Conservation (phyloP, 2,888 invertebrate genomes). For the Thymelicus sylvestris region DNA sequence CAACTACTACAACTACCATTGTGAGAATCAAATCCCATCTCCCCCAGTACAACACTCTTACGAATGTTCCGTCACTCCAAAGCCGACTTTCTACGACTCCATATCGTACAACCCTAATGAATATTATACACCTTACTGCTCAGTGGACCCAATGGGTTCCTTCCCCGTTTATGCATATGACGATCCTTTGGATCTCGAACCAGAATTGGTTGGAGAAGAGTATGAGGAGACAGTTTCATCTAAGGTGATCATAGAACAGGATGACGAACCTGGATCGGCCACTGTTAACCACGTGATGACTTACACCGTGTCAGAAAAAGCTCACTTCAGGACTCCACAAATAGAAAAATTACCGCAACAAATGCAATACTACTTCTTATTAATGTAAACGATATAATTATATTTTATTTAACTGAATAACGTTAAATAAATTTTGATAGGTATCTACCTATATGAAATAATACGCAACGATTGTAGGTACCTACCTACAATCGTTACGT, state of each 20-base stretch:
- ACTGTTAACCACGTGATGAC: constrained; percentile 76
- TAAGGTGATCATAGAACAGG: constrained; percentile 67
- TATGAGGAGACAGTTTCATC: constrained; percentile 73
- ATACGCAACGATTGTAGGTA: too few species aligned
- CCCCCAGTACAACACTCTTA: constrained; percentile 53
- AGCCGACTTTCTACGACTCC: constrained; percentile 67
- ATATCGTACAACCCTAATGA: constrained; percentile 57
- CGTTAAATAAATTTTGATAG: too few species aligned
- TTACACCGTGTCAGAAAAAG: constrained; percentile 72
- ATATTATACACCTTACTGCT: constrained; percentile 58
- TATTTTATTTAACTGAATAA: constrained; percentile 1
- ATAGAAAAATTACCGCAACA: constrained; percentile 72
- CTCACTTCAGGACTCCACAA: constrained; percentile 70
- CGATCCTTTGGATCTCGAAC: constrained; percentile 60
- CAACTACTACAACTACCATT: constrained; percentile 53
- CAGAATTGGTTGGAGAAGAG: constrained; percentile 71
- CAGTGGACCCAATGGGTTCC: constrained; percentile 59
- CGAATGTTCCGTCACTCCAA: constrained; percentile 58
- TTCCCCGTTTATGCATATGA: constrained; percentile 48
- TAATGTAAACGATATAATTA: constrained; percentile 54
- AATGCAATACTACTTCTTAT: constrained; percentile 72
- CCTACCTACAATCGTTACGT: too few species aligned
- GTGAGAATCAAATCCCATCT: constrained; percentile 61
- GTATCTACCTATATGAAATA: too few species aligned
- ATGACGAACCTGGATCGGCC: constrained; percentile 67